Evolutionary conservation across 2,113 vertebrate genomes (phyloP).

Genomic region (Pelecanoides urinatrix): DNA sequence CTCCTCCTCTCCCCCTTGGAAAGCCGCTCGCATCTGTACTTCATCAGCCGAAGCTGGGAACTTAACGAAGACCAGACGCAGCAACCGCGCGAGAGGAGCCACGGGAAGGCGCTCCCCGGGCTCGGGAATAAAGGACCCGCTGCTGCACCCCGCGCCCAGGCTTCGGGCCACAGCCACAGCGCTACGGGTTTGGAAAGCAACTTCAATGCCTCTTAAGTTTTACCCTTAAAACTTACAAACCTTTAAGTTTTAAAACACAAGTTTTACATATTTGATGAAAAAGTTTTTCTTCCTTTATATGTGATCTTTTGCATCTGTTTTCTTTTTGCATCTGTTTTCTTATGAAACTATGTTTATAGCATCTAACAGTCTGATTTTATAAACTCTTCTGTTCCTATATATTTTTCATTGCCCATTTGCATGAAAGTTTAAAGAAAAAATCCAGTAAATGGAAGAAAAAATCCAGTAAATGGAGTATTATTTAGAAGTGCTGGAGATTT

Average conservation of each 20-base stretch:
- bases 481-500: neutral
- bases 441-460: neutral
- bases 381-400: neutral
- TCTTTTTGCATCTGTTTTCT: neutral
- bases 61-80: neutral
- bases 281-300: neutral
- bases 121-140: no score
- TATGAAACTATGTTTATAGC: neutral
- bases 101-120: neutral
- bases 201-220: rapidly evolving
- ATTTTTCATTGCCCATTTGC: neutral
- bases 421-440: neutral
- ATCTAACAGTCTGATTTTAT: neutral
- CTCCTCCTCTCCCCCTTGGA: neutral
- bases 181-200: neutral
- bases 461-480: neutral
- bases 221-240: no score
- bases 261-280: neutral
- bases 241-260: neutral
- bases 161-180: neutral
- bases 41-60: conserved; percentile 14
- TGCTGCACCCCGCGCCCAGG: neutral
- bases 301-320: neutral
- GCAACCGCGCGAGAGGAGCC: neutral
- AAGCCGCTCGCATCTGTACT: conserved; percentile 55